These are phyloP conservation scores for Ascidia mentula DNA, from an alignment of 23 tunicate genomes.

Conservation along the genomic window DNA sequence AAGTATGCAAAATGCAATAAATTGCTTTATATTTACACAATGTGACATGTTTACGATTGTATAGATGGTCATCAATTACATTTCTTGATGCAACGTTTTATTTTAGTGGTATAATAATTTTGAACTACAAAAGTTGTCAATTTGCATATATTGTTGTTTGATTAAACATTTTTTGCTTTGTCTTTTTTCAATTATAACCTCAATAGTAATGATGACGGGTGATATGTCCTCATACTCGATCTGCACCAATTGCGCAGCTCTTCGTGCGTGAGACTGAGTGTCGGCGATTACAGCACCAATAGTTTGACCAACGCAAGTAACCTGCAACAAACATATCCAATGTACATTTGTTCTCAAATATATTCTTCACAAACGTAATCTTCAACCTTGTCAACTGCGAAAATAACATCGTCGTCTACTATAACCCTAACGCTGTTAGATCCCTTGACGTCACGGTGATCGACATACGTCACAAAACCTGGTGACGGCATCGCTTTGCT, in stretches of 20 bases:
- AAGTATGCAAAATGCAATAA: too few species aligned
- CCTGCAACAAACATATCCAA: slow-evolving; percentile 41
- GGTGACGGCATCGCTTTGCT: slow-evolving; percentile 35
- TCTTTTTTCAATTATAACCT: slow-evolving; percentile 46
- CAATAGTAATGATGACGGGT: slow-evolving; percentile 69
- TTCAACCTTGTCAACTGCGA: slow-evolving; percentile 72
- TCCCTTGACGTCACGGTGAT: slow-evolving; percentile 60
- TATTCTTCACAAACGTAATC: too few species aligned
- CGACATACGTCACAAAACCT: slow-evolving; percentile 79
- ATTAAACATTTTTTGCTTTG: too few species aligned
- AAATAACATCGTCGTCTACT: slow-evolving; percentile 20
- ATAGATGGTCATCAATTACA: too few species aligned
- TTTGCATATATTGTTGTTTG: too few species aligned
- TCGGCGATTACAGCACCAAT: slow-evolving; percentile 91
- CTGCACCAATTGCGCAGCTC: slow-evolving; percentile 69
- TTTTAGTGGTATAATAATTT: too few species aligned
- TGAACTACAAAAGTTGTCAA: too few species aligned
- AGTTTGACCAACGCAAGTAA: slow-evolving; percentile 79
- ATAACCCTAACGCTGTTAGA: slow-evolving; percentile 18
- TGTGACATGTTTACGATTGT: too few species aligned
- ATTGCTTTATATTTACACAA: too few species aligned
- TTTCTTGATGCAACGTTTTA: too few species aligned
- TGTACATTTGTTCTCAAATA: too few species aligned
- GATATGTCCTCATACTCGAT: slow-evolving; percentile 73
- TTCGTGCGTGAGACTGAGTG: slow-evolving; percentile 70